phyloP scores from a whole-genome alignment of 2,797 vertebrate genomes.

The Melanogrammus aeglefinus region DNA sequence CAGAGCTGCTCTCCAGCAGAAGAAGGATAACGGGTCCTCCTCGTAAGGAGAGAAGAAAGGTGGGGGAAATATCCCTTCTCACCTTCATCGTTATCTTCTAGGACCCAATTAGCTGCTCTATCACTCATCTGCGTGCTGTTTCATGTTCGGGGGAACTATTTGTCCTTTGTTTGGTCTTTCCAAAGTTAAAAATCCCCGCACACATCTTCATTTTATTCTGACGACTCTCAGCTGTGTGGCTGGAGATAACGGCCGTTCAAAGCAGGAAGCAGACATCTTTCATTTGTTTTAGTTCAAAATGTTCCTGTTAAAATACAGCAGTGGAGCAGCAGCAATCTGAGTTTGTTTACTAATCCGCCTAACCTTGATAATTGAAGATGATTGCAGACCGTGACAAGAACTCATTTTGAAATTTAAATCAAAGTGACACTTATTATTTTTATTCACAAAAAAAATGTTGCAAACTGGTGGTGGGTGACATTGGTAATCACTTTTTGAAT shows the following conservation, averaged over 20 bases:
- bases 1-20: neutral
- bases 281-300: neutral
- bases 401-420: conserved; percentile 2
- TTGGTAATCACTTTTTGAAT: neutral
- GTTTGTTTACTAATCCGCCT: neutral
- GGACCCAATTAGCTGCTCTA: conserved; percentile 74
- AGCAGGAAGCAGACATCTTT: neutral
- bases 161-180: conserved; percentile 38
- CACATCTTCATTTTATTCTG: conserved; percentile 20
- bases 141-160: conserved; percentile 39
- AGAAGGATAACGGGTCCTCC: neutral
- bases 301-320: neutral
- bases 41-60: neutral
- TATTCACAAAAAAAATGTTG: neutral
- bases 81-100: conserved; percentile 62
- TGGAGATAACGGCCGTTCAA: conserved; percentile 38
- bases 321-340: neutral
- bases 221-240: conserved; percentile 31
- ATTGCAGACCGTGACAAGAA: neutral
- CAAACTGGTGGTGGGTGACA: neutral
- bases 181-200: conserved; percentile 47
- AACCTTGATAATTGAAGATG: conserved; percentile 7
- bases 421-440: neutral
- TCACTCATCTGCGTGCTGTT: conserved; percentile 61
- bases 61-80: conserved; percentile 1